These are phyloP conservation scores for Orchestia grillus DNA, from an alignment of 1,140 invertebrate species.

Conservation along the genomic window DNA sequence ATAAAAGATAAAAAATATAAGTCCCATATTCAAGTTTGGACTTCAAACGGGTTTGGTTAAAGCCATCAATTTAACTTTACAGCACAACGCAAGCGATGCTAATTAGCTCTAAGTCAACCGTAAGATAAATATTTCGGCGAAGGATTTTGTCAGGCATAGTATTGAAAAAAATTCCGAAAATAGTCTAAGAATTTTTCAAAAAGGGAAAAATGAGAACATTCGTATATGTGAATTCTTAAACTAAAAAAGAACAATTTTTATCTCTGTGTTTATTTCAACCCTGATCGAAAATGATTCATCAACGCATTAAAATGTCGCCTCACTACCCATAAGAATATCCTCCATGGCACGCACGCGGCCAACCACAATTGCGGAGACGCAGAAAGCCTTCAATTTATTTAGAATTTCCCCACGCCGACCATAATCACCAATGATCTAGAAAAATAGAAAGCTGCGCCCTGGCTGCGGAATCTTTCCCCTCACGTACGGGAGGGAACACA, in stretches of 20 bases:
- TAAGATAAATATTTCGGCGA: too few species aligned
- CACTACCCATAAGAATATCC: neutral
- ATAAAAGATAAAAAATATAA: too few species aligned
- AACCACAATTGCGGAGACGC: neutral
- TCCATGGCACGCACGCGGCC: neutral
- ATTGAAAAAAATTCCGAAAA: too few species aligned
- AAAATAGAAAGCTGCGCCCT: neutral
- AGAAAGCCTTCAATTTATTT: neutral
- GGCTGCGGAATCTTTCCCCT: neutral
- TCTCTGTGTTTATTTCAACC: neutral
- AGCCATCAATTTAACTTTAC: too few species aligned
- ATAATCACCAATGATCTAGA: neutral
- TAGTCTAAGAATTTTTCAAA: neutral
- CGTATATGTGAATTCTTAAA: neutral
- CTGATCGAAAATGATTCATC: neutral
- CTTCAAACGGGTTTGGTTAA: too few species aligned
- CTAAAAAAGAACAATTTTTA: neutral
- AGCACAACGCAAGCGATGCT: too few species aligned
- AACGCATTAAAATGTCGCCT: too few species aligned
- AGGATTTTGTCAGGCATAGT: too few species aligned
- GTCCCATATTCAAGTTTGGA: too few species aligned
- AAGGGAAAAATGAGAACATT: neutral
- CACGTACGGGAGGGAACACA: neutral
- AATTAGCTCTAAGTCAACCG: too few species aligned
- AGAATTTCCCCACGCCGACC: neutral